These are phyloP conservation scores for Tanypteryx hageni DNA, from an alignment of 2,888 invertebrate genomes.

Conservation along the genomic window DNA sequence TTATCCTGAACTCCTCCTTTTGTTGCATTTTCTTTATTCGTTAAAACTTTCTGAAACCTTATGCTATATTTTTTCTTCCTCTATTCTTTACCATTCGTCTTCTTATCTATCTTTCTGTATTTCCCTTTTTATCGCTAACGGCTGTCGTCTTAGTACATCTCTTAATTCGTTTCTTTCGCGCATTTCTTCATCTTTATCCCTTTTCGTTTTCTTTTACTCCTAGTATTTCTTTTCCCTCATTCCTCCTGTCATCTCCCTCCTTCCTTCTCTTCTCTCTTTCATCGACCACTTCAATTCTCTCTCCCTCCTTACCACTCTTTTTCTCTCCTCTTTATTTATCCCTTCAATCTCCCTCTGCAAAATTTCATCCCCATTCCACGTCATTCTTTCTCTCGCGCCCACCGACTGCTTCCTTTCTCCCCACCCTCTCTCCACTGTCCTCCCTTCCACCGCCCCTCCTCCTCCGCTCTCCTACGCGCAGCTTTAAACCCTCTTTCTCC, in stretches of 20 bases:
- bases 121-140: not conserved
- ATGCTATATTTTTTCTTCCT: not conserved
- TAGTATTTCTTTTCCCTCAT: not conserved
- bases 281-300: not conserved
- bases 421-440: not conserved
- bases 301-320: not conserved
- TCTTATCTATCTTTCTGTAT: not conserved
- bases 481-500: not conserved
- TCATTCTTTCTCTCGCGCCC: no score
- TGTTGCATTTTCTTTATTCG: no score
- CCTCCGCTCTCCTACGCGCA: not conserved
- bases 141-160: not conserved
- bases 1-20: no score
- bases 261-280: not conserved
- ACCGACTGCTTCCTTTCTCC: no score
- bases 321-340: constrained; percentile 24
- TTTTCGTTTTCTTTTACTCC: not conserved
- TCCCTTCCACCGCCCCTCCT: not conserved
- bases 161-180: not conserved
- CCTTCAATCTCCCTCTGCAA: not conserved
- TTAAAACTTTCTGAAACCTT: no score
- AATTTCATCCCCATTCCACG: no score
- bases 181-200: not conserved
- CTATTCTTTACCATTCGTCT: not conserved
- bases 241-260: not conserved